Conservation (phyloP, 2,888 invertebrate species). For the Oxytorus armatus region DNA sequence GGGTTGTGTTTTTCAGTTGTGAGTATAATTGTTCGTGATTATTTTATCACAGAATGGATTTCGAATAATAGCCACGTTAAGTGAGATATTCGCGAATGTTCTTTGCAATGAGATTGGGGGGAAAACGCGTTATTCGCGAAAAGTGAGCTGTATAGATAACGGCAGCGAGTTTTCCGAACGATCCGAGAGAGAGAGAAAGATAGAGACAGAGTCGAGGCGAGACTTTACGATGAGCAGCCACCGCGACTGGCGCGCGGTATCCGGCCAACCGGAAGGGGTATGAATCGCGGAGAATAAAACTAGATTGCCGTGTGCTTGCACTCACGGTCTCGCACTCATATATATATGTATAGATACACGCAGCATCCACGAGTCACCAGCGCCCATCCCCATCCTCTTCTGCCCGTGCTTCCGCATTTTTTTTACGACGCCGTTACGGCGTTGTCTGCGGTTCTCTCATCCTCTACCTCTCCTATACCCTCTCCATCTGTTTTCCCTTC, state of each 20-base stretch:
- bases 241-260: conserved; percentile 27
- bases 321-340: conserved; percentile 18
- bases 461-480: no score
- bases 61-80: neutral
- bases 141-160: neutral
- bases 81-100: neutral
- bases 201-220: conserved; percentile 23
- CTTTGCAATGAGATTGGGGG: neutral
- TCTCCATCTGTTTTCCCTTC: no score
- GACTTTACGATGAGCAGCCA: conserved; percentile 61
- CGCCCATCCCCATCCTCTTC: neutral
- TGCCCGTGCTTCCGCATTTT: neutral
- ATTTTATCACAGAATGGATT: neutral
- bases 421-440: no score
- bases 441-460: no score
- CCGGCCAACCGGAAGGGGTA: conserved; percentile 61
- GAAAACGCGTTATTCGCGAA: neutral
- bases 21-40: neutral
- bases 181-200: conserved; percentile 17
- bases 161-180: neutral
- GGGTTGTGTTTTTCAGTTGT: neutral
- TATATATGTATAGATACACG: no score
- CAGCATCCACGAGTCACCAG: conserved; percentile 12
- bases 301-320: conserved; percentile 64
- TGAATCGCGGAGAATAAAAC: conserved; percentile 63